Conservation (phyloP, 2,113 vertebrate species). For the Stegastes partitus region DNA sequence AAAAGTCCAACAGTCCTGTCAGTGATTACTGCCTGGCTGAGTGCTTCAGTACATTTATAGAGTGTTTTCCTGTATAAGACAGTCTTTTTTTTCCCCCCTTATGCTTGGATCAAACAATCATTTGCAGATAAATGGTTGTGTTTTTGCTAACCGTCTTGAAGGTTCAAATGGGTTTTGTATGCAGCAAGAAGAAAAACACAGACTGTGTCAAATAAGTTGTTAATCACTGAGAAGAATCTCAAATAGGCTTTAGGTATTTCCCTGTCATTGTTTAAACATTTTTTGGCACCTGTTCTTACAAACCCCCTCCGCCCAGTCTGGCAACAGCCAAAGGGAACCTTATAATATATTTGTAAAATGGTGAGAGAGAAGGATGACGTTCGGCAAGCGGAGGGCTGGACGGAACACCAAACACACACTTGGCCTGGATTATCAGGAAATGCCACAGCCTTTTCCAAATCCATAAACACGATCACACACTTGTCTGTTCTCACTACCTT, state of each 20-base stretch:
- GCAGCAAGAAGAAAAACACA: constrained; percentile 24
- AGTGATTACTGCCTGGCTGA: constrained; percentile 12
- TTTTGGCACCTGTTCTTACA: constrained; percentile 50
- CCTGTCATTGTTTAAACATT: constrained; percentile 21
- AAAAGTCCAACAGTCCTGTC: constrained; percentile 4
- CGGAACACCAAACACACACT: constrained; percentile 49
- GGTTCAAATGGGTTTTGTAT: constrained; percentile 14
- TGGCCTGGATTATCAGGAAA: constrained; percentile 65
- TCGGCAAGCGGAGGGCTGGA: constrained; percentile 31
- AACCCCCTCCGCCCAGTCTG: constrained; percentile 11
- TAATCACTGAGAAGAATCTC: constrained; percentile 32
- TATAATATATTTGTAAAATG: constrained; percentile 33
- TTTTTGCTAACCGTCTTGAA: constrained; percentile 17
- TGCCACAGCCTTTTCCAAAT: constrained; percentile 64
- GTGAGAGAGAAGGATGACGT: constrained; percentile 6
- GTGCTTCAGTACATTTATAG: background rate
- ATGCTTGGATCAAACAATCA: constrained; percentile 29
- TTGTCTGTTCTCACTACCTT: constrained; percentile 54
- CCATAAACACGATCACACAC: constrained; percentile 69
- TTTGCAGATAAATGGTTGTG: constrained; percentile 25
- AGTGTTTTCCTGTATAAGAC: constrained; percentile 16
- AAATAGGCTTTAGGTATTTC: constrained; percentile 22
- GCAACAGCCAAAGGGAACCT: constrained; percentile 26
- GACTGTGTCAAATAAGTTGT: constrained; percentile 18
- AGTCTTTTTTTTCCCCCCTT: background rate